These are phyloP conservation scores for Brachionichthys hirsutus DNA, from an alignment of 2,113 vertebrate species.

Conservation along the genomic window DNA sequence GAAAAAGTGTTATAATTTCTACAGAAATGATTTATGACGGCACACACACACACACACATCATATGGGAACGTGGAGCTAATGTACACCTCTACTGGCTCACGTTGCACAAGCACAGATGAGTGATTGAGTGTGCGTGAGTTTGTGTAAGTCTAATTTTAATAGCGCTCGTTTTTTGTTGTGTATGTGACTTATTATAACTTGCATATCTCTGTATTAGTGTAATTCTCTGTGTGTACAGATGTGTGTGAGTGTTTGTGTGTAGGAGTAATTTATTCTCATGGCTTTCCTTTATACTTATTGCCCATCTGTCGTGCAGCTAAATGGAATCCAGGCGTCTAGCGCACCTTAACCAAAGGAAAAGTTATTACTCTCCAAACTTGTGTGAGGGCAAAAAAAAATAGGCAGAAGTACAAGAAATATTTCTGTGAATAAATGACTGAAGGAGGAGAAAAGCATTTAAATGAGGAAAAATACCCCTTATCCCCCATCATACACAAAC, in stretches of 20 bases:
- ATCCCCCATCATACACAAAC: neutral
- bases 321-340: slow-evolving; percentile 34
- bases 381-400: slow-evolving; percentile 1
- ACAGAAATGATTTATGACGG: too few species aligned
- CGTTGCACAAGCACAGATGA: too few species aligned
- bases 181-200: slow-evolving; percentile 31
- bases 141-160: too few species aligned
- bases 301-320: slow-evolving; percentile 56
- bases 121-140: too few species aligned
- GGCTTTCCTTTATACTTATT: slow-evolving; percentile 44
- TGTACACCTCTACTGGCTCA: too few species aligned
- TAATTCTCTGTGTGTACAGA: too few species aligned
- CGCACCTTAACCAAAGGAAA: slow-evolving; percentile 32
- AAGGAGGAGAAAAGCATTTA: neutral
- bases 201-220: too few species aligned
- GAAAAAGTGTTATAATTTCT: too few species aligned
- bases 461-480: neutral
- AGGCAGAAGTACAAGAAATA: slow-evolving; percentile 6
- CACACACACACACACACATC: too few species aligned
- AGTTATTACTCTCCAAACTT: slow-evolving; percentile 26
- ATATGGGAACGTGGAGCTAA: too few species aligned
- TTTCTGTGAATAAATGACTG: slow-evolving; percentile 3
- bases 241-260: slow-evolving; percentile 21
- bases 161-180: too few species aligned
- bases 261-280: slow-evolving; percentile 61